Conservation (phyloP, 2,888 invertebrate genomes). For the Carpatolechia fugitivella region DNA sequence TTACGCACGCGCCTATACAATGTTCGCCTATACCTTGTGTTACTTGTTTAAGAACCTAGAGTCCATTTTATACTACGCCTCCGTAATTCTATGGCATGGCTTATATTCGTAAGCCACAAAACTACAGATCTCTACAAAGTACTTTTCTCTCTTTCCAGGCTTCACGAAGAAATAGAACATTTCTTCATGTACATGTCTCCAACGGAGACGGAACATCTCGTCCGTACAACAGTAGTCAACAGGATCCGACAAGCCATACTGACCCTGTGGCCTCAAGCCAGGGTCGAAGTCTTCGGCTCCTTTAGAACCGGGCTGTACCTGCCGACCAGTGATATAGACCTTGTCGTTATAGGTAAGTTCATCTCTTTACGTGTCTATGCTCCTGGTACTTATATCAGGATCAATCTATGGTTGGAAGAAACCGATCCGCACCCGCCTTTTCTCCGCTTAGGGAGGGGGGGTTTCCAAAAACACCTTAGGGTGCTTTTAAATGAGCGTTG, state of each 20-base stretch:
- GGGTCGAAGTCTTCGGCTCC: constrained; percentile 98
- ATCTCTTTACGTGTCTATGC: neutral
- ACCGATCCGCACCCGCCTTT: too few species aligned
- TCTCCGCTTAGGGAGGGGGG: too few species aligned
- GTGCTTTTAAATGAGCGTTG: too few species aligned
- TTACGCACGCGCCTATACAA: too few species aligned
- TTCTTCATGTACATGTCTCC: constrained; percentile 97
- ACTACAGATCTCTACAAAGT: too few species aligned
- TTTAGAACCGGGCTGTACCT: constrained; percentile 98
- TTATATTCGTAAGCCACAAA: too few species aligned
- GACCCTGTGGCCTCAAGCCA: constrained; percentile 94
- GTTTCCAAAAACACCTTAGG: too few species aligned
- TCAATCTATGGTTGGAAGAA: constrained; percentile 91
- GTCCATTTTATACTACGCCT: too few species aligned
- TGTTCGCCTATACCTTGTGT: too few species aligned
- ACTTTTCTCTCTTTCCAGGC: constrained; percentile 70
- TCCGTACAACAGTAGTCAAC: constrained; percentile 92
- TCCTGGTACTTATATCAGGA: neutral
- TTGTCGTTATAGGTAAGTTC: constrained; percentile 81
- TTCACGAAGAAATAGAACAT: constrained; percentile 98
- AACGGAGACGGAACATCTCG: constrained; percentile 92
- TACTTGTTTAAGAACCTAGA: too few species aligned
- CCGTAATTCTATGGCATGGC: too few species aligned
- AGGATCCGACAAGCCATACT: constrained; percentile 93
- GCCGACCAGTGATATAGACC: constrained; percentile 92